These are phyloP conservation scores for Cyphomyrus plagiostoma DNA, from an alignment of 2,113 vertebrate genomes.

Conservation along the genomic window DNA sequence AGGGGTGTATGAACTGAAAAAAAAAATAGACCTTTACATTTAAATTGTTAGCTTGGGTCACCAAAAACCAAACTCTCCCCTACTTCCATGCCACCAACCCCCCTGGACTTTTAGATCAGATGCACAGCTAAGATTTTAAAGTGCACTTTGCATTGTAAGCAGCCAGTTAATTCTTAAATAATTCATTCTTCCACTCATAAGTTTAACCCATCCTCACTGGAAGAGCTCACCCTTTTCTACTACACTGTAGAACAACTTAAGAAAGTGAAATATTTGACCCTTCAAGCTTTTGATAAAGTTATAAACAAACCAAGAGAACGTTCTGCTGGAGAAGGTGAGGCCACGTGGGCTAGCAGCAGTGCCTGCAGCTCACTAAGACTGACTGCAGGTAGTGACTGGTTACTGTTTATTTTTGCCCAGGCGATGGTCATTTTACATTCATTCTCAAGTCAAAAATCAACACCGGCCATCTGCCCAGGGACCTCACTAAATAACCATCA, in stretches of 20 bases:
- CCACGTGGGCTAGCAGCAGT: not conserved
- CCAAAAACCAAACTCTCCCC: not conserved
- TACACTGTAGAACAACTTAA: not conserved
- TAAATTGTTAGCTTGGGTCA: not conserved
- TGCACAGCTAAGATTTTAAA: not conserved
- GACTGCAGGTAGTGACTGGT: constrained; percentile 19
- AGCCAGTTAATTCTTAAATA: not conserved
- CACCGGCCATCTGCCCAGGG: constrained; percentile 60
- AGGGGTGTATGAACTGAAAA: not conserved
- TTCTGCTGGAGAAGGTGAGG: constrained; percentile 22
- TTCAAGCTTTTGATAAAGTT: not conserved
- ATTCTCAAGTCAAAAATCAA: constrained; percentile 57
- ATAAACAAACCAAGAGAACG: not conserved
- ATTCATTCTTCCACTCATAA: not conserved
- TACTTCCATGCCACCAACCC: not conserved
- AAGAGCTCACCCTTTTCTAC: not conserved
- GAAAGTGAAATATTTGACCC: not conserved
- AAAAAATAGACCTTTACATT: not conserved
- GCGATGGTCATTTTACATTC: constrained; percentile 55
- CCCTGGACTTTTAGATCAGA: not conserved
- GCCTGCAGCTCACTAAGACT: constrained; percentile 1
- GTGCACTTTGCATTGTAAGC: not conserved
- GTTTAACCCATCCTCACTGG: not conserved
- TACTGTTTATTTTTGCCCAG: constrained; percentile 53
- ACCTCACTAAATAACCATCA: not conserved